Evolutionary conservation across 2,113 vertebrate genomes (phyloP).

Genomic region (Pterophyllum scalare): DNA sequence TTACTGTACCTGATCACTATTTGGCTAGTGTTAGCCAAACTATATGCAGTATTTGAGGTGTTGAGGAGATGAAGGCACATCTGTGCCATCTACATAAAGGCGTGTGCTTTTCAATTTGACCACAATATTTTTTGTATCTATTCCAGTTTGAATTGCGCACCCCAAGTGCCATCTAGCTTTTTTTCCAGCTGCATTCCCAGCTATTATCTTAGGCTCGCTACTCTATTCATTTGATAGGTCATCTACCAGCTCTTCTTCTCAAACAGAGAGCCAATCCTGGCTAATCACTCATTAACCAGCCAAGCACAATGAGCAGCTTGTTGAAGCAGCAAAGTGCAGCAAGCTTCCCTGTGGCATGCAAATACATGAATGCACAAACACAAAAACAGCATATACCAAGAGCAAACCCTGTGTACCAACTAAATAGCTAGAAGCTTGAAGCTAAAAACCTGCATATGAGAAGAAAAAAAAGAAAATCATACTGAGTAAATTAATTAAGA

Average conservation of each 20-base stretch:
- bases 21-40: background rate
- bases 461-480: background rate
- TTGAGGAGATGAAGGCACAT: background rate
- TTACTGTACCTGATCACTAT: background rate
- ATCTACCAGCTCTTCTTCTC: constrained; percentile 20
- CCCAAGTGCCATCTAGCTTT: background rate
- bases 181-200: background rate
- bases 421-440: background rate
- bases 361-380: constrained; percentile 19
- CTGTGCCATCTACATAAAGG: background rate
- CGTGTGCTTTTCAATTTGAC: background rate
- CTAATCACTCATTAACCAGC: constrained; percentile 63
- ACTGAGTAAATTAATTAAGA: background rate
- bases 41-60: background rate
- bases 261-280: constrained; percentile 36
- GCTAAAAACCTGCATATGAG: background rate
- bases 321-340: constrained; percentile 19
- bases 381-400: constrained; percentile 1
- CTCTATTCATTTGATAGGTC: constrained; percentile 37
- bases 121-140: background rate
- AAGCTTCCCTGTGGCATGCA: constrained; percentile 26
- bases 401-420: background rate
- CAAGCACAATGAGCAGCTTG: constrained; percentile 55
- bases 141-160: background rate
- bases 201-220: constrained; percentile 3